phyloP scores from a whole-genome alignment of 2,888 invertebrate genomes.

The Drosophila parthenogenetica region DNA sequence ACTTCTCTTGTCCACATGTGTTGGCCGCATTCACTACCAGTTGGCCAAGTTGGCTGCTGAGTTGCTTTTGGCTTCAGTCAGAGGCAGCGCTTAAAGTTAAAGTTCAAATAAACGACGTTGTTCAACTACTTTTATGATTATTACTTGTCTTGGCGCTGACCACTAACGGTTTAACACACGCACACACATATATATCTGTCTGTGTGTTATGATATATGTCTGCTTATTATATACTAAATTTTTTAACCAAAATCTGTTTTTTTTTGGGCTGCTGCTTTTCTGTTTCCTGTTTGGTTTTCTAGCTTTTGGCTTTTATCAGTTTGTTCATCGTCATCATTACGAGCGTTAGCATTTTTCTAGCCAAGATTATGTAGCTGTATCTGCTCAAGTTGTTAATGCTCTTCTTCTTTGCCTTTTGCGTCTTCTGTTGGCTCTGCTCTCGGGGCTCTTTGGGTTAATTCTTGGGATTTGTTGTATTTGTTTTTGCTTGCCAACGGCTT shows the following conservation, averaged over 20 bases:
- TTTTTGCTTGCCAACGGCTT: slow-evolving; percentile 47
- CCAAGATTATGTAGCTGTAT: slow-evolving; percentile 62
- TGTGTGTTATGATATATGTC: slow-evolving; percentile 8
- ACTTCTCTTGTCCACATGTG: slow-evolving; percentile 43
- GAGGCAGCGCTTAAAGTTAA: slow-evolving; percentile 64
- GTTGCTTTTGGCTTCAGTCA: slow-evolving; percentile 5
- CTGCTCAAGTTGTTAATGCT: slow-evolving; percentile 21
- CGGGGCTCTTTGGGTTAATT: slow-evolving; percentile 34
- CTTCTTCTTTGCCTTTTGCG: slow-evolving; percentile 4
- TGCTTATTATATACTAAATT: slow-evolving; percentile 24
- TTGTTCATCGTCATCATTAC: slow-evolving; percentile 48
- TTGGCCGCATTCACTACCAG: slow-evolving; percentile 43
- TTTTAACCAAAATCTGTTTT: slow-evolving; percentile 33
- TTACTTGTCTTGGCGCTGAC: slow-evolving; percentile 58
- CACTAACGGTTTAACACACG: slow-evolving; percentile 61
- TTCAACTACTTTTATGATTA: slow-evolving; percentile 78
- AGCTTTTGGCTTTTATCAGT: slow-evolving; percentile 56
- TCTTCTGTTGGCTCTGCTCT: slow-evolving; percentile 20
- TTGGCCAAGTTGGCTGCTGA: slow-evolving; percentile 32
- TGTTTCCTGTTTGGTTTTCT: slow-evolving; percentile 71
- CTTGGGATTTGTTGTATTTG: slow-evolving; percentile 30
- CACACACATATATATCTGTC: slow-evolving; percentile 13
- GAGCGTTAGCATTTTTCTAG: slow-evolving; percentile 54
- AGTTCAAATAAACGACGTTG: slow-evolving; percentile 71
- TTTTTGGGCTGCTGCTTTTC: slow-evolving; percentile 63